These are phyloP conservation scores for Idaea straminata DNA, from an alignment of 2,888 invertebrate genomes.

Conservation along the genomic window DNA sequence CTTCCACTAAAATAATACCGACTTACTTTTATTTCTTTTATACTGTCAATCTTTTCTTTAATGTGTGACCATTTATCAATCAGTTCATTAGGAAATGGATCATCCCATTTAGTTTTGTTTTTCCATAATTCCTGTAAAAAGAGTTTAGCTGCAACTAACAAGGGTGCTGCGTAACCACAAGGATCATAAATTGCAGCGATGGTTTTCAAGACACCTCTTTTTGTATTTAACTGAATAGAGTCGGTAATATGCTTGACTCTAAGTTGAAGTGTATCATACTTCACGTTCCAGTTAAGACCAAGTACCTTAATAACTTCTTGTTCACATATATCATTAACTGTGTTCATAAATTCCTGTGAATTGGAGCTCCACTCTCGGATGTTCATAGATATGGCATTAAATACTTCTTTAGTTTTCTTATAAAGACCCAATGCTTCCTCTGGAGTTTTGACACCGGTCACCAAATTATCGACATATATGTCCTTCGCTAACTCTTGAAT, in stretches of 20 bases:
- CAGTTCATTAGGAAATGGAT: not conserved
- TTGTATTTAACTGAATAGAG: too few relatives aligned
- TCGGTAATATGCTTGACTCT: not conserved
- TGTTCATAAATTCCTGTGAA: constrained; percentile 5
- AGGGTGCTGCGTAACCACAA: constrained; percentile 17
- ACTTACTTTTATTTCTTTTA: not conserved
- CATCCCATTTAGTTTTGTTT: constrained; percentile 16
- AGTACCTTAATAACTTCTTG: not conserved
- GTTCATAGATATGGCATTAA: constrained; percentile 18
- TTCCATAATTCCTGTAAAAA: constrained; percentile 14
- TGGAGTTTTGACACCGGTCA: constrained; percentile 6
- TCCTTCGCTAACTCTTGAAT: not conserved
- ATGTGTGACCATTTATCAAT: not conserved
- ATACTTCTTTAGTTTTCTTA: not conserved
- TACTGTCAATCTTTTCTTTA: not conserved
- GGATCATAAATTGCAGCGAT: constrained; percentile 16
- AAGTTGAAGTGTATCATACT: not conserved
- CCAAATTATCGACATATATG: constrained; percentile 21
- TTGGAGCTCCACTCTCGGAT: constrained; percentile 17
- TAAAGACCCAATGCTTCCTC: too few relatives aligned
- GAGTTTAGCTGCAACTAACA: constrained; percentile 14
- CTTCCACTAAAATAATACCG: not conserved
- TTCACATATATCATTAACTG: not conserved
- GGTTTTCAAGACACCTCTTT: too few relatives aligned
- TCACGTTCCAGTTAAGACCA: not conserved